These are phyloP conservation scores for Drosophila anomalata DNA, from an alignment of 2,888 invertebrate species.

Conservation along the genomic window DNA sequence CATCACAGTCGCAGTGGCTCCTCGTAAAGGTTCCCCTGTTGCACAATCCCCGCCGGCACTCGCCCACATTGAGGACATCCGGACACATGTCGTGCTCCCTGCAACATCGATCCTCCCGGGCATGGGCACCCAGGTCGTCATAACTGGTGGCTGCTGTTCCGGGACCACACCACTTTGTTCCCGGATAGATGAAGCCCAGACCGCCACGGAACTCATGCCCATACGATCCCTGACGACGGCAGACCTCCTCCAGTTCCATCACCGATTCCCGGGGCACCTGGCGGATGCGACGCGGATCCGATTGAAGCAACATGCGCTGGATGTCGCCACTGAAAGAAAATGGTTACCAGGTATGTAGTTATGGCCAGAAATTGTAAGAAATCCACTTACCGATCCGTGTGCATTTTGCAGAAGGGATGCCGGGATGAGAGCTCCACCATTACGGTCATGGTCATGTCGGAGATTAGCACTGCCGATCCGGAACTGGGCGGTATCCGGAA, in stretches of 20 bases:
- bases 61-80: constrained; percentile 86
- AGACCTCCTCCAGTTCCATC: constrained; percentile 86
- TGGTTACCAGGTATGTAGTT: background rate
- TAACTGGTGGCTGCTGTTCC: constrained; percentile 87
- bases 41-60: constrained; percentile 87
- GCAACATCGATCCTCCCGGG: constrained; percentile 89
- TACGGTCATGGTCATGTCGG: constrained; percentile 87
- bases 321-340: constrained; percentile 85
- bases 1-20: constrained; percentile 91
- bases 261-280: constrained; percentile 87
- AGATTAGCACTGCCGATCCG: constrained; percentile 85
- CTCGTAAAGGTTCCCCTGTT: constrained; percentile 89
- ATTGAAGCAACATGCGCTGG: constrained; percentile 86
- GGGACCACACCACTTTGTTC: constrained; percentile 92
- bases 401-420: constrained; percentile 86
- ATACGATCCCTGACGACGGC: constrained; percentile 83
- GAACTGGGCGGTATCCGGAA: constrained; percentile 38
- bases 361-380: background rate
- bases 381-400: constrained; percentile 85
- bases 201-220: constrained; percentile 83
- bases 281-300: constrained; percentile 86
- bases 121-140: constrained; percentile 87
- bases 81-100: constrained; percentile 90
- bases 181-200: constrained; percentile 87
- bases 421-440: constrained; percentile 87